These are phyloP conservation scores for Phania funesta DNA, from an alignment of 2,888 invertebrate genomes.

Conservation along the genomic window DNA sequence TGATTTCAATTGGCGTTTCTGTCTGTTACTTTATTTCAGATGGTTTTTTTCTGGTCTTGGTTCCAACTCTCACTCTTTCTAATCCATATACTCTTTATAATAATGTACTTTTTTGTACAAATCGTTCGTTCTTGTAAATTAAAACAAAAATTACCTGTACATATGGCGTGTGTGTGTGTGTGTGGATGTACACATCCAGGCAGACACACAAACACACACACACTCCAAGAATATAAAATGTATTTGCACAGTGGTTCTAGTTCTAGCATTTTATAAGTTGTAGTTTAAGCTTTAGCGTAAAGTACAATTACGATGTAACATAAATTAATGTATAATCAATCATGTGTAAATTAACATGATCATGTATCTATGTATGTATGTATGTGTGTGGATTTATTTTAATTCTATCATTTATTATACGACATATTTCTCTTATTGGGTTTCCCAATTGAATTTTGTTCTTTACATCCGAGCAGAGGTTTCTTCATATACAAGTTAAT, in stretches of 20 bases:
- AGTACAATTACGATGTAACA: conserved; percentile 1
- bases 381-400: not conserved
- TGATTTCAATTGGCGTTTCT: conserved; percentile 71
- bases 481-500: conserved; percentile 43
- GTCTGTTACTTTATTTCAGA: conserved; percentile 68
- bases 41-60: conserved; percentile 21
- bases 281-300: conserved; percentile 28
- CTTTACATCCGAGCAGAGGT: conserved; percentile 13
- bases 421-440: conserved; percentile 18
- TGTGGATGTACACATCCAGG: not conserved
- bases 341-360: not conserved
- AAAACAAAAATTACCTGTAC: too few species aligned
- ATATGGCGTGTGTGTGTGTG: not conserved
- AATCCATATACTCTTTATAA: not conserved
- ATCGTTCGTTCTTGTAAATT: not conserved
- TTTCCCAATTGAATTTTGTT: conserved; percentile 11
- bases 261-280: conserved; percentile 19
- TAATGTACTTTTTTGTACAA: not conserved
- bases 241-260: conserved; percentile 46
- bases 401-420: not conserved
- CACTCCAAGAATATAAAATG: conserved; percentile 5
- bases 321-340: not conserved
- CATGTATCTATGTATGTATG: conserved; percentile 1
- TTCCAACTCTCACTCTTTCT: not conserved
- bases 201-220: conserved; percentile 14